Conservation (phyloP, 2,113 vertebrate genomes). For the Pygoscelis adeliae region DNA sequence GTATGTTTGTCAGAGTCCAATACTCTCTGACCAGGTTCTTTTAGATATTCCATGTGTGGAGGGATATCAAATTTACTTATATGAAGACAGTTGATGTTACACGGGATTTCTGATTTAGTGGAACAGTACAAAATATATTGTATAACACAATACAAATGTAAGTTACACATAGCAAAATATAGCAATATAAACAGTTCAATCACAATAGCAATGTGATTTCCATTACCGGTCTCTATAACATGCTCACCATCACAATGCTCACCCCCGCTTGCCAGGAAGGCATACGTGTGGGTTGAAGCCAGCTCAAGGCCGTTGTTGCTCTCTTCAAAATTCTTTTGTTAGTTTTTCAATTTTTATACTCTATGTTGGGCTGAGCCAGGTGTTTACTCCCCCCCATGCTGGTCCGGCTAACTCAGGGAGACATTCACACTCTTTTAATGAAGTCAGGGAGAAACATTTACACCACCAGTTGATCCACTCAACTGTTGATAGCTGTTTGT, state of each 20-base stretch:
- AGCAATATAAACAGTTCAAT: neutral
- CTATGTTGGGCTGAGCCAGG: neutral
- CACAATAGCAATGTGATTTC: neutral
- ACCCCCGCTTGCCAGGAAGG: rapidly evolving
- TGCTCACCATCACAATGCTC: neutral
- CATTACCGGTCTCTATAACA: neutral
- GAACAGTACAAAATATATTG: neutral
- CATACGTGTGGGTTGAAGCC: neutral
- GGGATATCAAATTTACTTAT: neutral
- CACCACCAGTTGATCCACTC: neutral
- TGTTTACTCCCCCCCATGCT: neutral
- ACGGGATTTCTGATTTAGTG: rapidly evolving
- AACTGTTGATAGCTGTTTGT: neutral
- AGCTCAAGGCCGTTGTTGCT: neutral
- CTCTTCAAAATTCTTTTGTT: neutral
- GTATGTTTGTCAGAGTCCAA: neutral
- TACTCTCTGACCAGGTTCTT: neutral
- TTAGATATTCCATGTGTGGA: neutral
- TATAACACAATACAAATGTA: neutral
- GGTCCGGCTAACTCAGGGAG: neutral
- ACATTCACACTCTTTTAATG: neutral
- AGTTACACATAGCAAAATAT: neutral
- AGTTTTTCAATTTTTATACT: neutral
- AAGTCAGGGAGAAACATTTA: neutral
- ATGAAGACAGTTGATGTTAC: neutral